Percentiles rank a stretch among this genome's conserved stretches.
Conservation (phyloP, 1,140 invertebrate genomes). For the Geopemphigus sp. region DNA sequence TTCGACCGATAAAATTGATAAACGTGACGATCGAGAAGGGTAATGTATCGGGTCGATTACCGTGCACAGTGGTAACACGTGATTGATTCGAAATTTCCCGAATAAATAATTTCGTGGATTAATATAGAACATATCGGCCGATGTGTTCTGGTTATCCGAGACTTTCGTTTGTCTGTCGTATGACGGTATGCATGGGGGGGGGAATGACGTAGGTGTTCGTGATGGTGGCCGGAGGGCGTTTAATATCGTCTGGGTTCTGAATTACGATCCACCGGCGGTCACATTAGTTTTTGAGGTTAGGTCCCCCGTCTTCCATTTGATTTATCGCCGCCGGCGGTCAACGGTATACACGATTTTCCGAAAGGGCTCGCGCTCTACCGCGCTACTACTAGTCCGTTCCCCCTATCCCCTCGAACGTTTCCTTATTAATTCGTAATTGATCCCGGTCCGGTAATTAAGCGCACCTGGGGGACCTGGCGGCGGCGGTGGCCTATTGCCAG, state of each 20-base stretch:
- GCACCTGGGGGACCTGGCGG: conserved; percentile 40
- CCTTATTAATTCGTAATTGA: conserved; percentile 50
- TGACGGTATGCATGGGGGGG: not conserved
- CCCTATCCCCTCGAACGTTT: conserved; percentile 31
- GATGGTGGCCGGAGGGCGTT: conserved; percentile 14
- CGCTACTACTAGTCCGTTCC: not conserved
- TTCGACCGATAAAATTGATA: too few species aligned
- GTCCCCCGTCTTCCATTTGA: conserved; percentile 37
- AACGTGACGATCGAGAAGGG: too few species aligned
- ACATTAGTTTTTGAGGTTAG: conserved; percentile 45
- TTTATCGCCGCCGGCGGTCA: conserved; percentile 48
- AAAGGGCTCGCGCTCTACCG: conserved; percentile 4
- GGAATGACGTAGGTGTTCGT: not conserved
- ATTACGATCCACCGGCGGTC: conserved; percentile 28
- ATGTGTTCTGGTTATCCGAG: too few species aligned
- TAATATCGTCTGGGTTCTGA: conserved; percentile 27
- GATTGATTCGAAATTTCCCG: too few species aligned
- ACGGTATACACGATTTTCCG: conserved; percentile 29
- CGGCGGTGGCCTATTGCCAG: conserved; percentile 15
- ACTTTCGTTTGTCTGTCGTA: too few species aligned
- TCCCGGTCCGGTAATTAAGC: conserved; percentile 49
- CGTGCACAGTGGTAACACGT: too few species aligned
- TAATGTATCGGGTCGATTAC: not conserved
- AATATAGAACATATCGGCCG: too few species aligned
- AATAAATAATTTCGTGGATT: too few species aligned